phyloP scores from a whole-genome alignment of 2,888 invertebrate genomes.

The Diachrysia chrysitis region DNA sequence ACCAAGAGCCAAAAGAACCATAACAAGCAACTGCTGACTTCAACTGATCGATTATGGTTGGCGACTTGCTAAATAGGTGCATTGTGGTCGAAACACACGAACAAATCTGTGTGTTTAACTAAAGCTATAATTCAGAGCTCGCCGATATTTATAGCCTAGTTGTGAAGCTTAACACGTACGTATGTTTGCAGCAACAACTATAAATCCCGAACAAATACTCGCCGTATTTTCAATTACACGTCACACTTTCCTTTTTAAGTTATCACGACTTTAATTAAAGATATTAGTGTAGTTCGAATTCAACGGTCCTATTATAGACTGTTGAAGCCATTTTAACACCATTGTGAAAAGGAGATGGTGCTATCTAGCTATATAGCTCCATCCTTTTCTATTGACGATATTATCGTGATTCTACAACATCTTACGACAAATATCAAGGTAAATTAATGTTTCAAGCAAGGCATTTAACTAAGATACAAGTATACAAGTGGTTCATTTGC shows the following conservation, averaged over 20 bases:
- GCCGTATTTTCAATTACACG: slow-evolving; percentile 65
- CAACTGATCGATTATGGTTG: slow-evolving; percentile 53
- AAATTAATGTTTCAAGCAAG: too few species aligned
- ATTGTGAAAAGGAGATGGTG: background rate
- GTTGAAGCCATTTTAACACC: background rate
- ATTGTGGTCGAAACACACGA: slow-evolving; percentile 62
- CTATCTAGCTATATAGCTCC: too few species aligned
- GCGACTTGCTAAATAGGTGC: slow-evolving; percentile 59
- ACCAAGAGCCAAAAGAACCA: slow-evolving; percentile 14
- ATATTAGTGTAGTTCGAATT: slow-evolving; percentile 19
- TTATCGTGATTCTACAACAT: too few species aligned
- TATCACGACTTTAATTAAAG: slow-evolving; percentile 43
- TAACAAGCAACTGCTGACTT: slow-evolving; percentile 39
- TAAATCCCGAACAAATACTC: slow-evolving; percentile 73
- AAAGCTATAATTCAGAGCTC: slow-evolving; percentile 75
- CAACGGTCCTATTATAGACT: background rate
- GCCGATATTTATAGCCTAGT: slow-evolving; percentile 81
- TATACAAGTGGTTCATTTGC: too few species aligned
- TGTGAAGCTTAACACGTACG: slow-evolving; percentile 77
- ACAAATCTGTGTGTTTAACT: slow-evolving; percentile 73
- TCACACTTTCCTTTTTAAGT: slow-evolving; percentile 40
- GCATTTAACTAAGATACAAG: too few species aligned
- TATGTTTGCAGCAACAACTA: slow-evolving; percentile 71
- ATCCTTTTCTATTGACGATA: too few species aligned
- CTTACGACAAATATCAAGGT: too few species aligned